Evolutionary conservation across 2,888 invertebrate species (phyloP).

Genomic region (Emmelina monodactyla): DNA sequence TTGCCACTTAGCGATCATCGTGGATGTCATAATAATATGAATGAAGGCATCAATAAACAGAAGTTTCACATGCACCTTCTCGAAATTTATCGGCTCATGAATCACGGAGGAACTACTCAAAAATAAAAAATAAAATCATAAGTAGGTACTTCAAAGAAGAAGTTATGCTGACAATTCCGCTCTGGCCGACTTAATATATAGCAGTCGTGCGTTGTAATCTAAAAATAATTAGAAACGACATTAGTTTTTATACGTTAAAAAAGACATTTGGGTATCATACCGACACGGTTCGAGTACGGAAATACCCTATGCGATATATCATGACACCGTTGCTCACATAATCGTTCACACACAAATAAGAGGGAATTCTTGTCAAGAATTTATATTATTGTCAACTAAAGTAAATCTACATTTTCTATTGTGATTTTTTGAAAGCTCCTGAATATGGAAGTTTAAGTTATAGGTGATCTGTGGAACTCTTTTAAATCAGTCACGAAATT

Average conservation of each 20-base stretch:
- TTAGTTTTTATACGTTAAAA: slow-evolving; percentile 62
- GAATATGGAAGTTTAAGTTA: too few relatives aligned
- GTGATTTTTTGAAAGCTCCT: too few relatives aligned
- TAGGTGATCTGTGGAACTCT: too few relatives aligned
- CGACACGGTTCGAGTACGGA: slow-evolving; percentile 47
- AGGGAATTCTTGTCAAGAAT: too few relatives aligned
- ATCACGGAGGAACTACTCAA: slow-evolving; percentile 52
- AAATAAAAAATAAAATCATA: slow-evolving; percentile 61
- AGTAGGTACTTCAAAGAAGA: slow-evolving; percentile 57
- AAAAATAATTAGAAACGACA: slow-evolving; percentile 65
- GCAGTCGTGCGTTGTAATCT: slow-evolving; percentile 63
- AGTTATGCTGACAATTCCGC: slow-evolving; percentile 66
- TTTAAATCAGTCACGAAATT: too few relatives aligned
- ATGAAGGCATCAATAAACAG: slow-evolving; percentile 47
- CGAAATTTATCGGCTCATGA: slow-evolving; percentile 58
- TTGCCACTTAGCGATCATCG: too few relatives aligned
- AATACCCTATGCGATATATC: slow-evolving; percentile 55
- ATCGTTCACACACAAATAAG: slow-evolving; percentile 35
- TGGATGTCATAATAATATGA: slow-evolving; percentile 42
- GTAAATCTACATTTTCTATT: too few relatives aligned
- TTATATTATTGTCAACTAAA: too few relatives aligned
- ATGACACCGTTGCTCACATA: slow-evolving; percentile 36
- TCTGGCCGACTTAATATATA: slow-evolving; percentile 57
- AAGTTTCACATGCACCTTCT: slow-evolving; percentile 43
- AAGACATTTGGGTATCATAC: slow-evolving; percentile 44